Evolutionary conservation across 1,140 invertebrate genomes (phyloP), one percentile per base, ranked within the genome.

Genomic region (Drosophila lini): DNA sequence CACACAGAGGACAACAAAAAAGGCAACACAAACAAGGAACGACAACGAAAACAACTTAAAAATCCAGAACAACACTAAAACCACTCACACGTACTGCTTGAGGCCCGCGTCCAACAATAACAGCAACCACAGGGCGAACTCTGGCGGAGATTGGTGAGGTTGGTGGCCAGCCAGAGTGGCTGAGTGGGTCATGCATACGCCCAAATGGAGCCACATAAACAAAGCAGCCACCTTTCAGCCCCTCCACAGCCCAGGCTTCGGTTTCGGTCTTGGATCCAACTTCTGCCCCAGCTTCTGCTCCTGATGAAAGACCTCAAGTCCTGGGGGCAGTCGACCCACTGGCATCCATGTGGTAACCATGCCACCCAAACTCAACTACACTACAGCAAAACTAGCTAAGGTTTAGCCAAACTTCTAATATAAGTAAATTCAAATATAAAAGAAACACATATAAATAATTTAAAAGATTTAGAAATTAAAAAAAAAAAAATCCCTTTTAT

Each of bases 1-100:
- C 59, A 53, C 48, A 57, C 41, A 8, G n/a, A 52, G 50, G n/a
- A 57, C 28, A 70, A 70, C 70, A 77, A 74, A 73, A 82, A 88
- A 78, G 61, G 57, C 73, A 80, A 70, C 76, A 80, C 68, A 86
- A 86, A 83, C 80, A 73, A 84, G 59, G 47, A 57, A 89, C 80
- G 80, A 89, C 84, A 89, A 84, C 85, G 84, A 89, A 88, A 89
- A 89, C 84, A 89, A 89, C 84, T 89, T 89, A 89, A 89, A 89
- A 89, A 89, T 89, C 81, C 85, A 84, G 80, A 84, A 84, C 84
- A 90, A 84, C 85, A 89, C 85, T 79, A 90, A 84, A 89, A 89
- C 84, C 84, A 90, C 84, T 90, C 84, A 78, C 80, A 81, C 74
- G 69, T 81, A 81, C 58, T 76, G 85, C 84, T 90, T 78, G 70